Conservation (phyloP, 2,888 invertebrate species). For the Latrodectus hesperus region DNA sequence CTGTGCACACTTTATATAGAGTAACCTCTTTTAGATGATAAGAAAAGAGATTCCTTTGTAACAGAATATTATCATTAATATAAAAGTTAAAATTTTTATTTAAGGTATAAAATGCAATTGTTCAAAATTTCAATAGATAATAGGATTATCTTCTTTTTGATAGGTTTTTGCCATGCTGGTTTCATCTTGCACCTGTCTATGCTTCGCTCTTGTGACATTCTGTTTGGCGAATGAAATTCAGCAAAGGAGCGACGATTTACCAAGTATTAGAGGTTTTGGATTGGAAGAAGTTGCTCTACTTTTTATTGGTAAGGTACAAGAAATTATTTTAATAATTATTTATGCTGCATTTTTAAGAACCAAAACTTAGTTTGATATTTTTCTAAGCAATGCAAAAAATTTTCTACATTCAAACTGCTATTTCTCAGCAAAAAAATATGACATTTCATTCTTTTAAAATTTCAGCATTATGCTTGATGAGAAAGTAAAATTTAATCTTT, state of each 20-base stretch:
- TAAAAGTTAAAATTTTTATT: no score
- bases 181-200: background rate
- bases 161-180: constrained; percentile 19
- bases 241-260: constrained; percentile 13
- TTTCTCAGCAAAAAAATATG: background rate
- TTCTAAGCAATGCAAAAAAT: background rate
- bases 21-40: no score
- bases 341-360: no score
- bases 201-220: background rate
- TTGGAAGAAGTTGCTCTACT: constrained; percentile 62
- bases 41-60: no score
- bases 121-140: no score
- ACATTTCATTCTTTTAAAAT: background rate
- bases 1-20: no score
- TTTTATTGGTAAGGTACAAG: constrained; percentile 35
- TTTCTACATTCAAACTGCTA: background rate
- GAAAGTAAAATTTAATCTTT: background rate
- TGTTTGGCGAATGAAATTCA: constrained; percentile 25
- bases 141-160: no score
- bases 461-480: background rate
- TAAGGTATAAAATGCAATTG: no score
- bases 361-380: background rate
- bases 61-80: no score
- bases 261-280: constrained; percentile 30
- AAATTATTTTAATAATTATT: no score